Evolutionary conservation across 2,113 vertebrate genomes (phyloP).

Genomic region (Anolis sagrei): DNA sequence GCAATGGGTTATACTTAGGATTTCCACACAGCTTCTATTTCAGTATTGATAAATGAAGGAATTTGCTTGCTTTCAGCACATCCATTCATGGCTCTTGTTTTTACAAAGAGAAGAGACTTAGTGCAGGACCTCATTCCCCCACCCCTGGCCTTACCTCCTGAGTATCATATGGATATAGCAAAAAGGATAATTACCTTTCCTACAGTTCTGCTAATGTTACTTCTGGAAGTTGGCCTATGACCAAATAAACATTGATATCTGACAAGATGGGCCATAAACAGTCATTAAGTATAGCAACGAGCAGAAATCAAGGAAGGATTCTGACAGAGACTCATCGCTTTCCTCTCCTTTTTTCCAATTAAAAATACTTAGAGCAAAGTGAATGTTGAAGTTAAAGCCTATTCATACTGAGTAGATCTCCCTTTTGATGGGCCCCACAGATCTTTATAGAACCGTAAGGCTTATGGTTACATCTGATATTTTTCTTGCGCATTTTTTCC

Average conservation of each 20-base stretch:
- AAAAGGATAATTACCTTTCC: neutral
- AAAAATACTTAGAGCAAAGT: slow-evolving; percentile 59
- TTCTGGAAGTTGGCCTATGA: neutral
- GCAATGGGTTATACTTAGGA: slow-evolving; percentile 31
- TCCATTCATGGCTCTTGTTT: neutral
- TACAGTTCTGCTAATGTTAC: neutral
- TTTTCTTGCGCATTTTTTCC: slow-evolving; percentile 63
- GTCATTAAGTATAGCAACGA: neutral
- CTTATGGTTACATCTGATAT: slow-evolving; percentile 48
- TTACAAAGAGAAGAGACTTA: slow-evolving; percentile 16
- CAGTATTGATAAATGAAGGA: slow-evolving; percentile 13
- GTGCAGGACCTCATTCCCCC: neutral
- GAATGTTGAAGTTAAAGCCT: slow-evolving; percentile 55
- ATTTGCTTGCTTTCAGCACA: slow-evolving; percentile 24
- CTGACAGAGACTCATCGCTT: neutral
- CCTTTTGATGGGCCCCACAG: slow-evolving; percentile 49
- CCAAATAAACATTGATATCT: slow-evolving; percentile 8
- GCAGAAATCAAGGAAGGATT: slow-evolving; percentile 8
- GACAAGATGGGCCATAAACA: neutral
- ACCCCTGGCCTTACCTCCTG: neutral
- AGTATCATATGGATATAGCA: neutral
- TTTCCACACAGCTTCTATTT: neutral
- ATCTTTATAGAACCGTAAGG: slow-evolving; percentile 47
- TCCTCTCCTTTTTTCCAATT: slow-evolving; percentile 20
- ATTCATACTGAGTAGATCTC: slow-evolving; percentile 55